Evolutionary conservation across 2,888 invertebrate species (phyloP), one percentile per base, ranked within the genome.

Genomic region (Tanypteryx hageni): DNA sequence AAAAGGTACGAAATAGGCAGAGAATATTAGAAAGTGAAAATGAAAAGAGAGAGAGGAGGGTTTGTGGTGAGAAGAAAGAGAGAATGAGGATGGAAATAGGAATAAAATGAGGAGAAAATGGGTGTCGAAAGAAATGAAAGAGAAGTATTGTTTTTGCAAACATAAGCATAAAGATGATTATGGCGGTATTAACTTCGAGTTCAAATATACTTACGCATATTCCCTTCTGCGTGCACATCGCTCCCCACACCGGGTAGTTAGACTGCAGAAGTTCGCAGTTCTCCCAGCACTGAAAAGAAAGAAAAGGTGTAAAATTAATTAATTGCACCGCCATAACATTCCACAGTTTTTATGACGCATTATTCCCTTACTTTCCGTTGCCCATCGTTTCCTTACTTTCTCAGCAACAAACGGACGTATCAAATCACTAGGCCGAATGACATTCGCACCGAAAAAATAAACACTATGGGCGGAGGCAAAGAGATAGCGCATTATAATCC

Each of bases 261-360:
- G 97, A 97, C 95, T 97, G 97, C 93, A 97, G 96, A 94, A 97
- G 96, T 94, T 97, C 97, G 95, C 97, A 97, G 94, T 97, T 97
- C 95, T 97, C 97, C 97, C 97, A 97, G 95, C 97, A 97, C 97
- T 97, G 96, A 58, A 76, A 76, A 76, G 27, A 76, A 14, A 76
- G 27, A 22, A 76, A 76, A 44, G 44, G 44, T 3, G 44, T 44
- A 3, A 76, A 76, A 22, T 13, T 13, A 76, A 76, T 76, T 76
- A 76, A 76, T 76, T 76, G 22, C 76, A 27, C 27, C 27, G 22
- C 76, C 76, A 13, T 44, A 44, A 44, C 44, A 44, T 44, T 44
- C 44, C 44, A 44, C 44, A 44, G 44, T 44, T 44, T 44, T 44
- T 44, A 3, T 44, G 44, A 44, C 44, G 22, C 76, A 18, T 76